These are phyloP conservation scores for Leiothrix lutea DNA, from an alignment of 2,113 vertebrate genomes.

Conservation along the genomic window DNA sequence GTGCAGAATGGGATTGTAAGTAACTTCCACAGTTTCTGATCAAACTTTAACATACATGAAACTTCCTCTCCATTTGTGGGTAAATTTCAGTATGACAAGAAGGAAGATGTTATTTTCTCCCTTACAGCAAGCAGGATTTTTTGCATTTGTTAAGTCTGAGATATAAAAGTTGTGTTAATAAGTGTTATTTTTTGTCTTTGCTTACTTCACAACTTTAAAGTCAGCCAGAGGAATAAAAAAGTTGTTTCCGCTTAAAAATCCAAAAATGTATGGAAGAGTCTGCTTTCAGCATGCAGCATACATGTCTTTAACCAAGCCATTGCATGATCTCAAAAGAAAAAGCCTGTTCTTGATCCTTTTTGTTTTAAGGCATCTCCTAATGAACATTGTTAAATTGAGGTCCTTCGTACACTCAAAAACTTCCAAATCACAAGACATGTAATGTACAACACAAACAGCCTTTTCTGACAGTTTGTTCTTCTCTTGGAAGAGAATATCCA, in stretches of 20 bases:
- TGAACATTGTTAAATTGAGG: not conserved
- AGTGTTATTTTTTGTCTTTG: not conserved
- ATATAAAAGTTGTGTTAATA: not conserved
- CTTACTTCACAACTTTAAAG: not conserved
- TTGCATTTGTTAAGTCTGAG: not conserved
- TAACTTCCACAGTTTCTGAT: not conserved
- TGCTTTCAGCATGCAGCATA: not conserved
- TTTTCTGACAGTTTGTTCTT: not conserved
- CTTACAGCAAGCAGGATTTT: not conserved
- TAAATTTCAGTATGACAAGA: not conserved
- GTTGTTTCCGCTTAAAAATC: not conserved
- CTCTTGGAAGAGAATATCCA: not conserved
- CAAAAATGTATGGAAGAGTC: not conserved
- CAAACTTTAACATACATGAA: not conserved
- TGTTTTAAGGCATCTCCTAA: not conserved
- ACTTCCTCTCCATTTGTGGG: not conserved
- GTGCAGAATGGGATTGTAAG: slow-evolving; percentile 97
- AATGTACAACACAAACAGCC: not conserved
- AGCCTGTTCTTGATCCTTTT: not conserved
- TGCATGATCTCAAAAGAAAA: not conserved
- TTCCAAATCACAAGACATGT: not conserved
- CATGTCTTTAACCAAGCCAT: not conserved
- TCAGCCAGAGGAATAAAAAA: not conserved
- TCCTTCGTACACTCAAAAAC: not conserved
- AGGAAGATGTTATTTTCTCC: not conserved